phyloP scores from a whole-genome alignment of 2,888 invertebrate species.

The Unio pictorum region DNA sequence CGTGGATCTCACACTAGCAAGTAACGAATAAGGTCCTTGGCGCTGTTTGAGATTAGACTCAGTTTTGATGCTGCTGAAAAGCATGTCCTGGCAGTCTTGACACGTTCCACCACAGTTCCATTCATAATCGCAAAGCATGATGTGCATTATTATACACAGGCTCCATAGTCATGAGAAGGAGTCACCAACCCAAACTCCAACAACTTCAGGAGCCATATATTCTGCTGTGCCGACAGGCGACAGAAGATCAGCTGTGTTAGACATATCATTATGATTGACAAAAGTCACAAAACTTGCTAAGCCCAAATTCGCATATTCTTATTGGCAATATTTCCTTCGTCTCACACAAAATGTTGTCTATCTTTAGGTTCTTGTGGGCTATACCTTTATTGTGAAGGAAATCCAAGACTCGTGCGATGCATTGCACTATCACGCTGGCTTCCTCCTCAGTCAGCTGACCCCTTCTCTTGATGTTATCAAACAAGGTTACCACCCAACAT shows the following conservation, averaged over 20 bases:
- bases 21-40: no score
- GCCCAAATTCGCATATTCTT: constrained; percentile 97
- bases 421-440: constrained; percentile 76
- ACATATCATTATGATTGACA: constrained; percentile 72
- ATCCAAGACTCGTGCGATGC: constrained; percentile 89
- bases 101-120: no score
- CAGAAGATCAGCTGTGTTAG: constrained; percentile 93
- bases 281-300: constrained; percentile 88
- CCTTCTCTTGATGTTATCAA: no score
- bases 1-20: no score
- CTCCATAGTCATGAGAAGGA: constrained; percentile 78
- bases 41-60: no score
- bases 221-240: constrained; percentile 85
- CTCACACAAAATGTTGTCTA: constrained; percentile 97
- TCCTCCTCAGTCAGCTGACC: no score
- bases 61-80: no score
- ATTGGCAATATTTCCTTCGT: constrained; percentile 89
- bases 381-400: constrained; percentile 77
- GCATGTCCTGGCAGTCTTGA: no score
- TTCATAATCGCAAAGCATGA: no score
- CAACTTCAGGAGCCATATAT: constrained; percentile 79
- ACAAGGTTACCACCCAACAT: no score
- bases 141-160: no score
- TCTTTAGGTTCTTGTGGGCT: constrained; percentile 96
- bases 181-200: constrained; percentile 95